These are phyloP conservation scores for Tretioscincus oriximinensis DNA, from an alignment of 2,113 vertebrate species.

Conservation along the genomic window DNA sequence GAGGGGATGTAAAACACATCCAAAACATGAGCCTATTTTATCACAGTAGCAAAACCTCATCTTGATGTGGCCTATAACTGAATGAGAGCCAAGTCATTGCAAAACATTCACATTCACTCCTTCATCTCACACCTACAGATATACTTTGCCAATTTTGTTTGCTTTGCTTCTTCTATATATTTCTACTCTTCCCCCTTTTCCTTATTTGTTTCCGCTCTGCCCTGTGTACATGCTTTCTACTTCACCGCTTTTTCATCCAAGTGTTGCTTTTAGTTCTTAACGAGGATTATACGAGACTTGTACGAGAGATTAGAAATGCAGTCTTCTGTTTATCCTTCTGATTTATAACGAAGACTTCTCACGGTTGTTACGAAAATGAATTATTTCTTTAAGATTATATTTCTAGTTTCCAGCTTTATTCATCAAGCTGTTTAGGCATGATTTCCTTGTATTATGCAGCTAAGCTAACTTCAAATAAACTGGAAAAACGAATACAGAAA, in stretches of 20 bases:
- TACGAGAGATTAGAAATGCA: constrained; percentile 8
- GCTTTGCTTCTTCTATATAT: neutral
- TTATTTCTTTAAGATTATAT: neutral
- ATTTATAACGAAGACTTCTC: neutral
- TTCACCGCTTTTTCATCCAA: neutral
- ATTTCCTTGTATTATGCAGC: neutral
- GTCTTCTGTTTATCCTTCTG: neutral
- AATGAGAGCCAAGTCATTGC: neutral
- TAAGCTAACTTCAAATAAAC: neutral
- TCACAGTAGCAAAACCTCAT: too few species aligned
- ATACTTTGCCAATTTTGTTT: too few species aligned
- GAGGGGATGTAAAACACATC: too few species aligned
- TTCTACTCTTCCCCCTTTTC: too few species aligned
- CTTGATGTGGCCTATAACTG: neutral
- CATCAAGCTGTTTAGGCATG: too few species aligned
- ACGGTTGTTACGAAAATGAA: neutral
- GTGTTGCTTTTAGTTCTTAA: neutral
- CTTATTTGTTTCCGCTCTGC: neutral
- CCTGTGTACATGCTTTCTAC: neutral
- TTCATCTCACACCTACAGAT: too few species aligned
- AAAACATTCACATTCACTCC: neutral
- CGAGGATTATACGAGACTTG: neutral
- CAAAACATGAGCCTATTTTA: too few species aligned
- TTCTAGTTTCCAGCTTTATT: neutral
- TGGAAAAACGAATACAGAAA: neutral